These are phyloP conservation scores for Prunella fulvescens DNA, from an alignment of 2,113 vertebrate genomes.

Conservation along the genomic window DNA sequence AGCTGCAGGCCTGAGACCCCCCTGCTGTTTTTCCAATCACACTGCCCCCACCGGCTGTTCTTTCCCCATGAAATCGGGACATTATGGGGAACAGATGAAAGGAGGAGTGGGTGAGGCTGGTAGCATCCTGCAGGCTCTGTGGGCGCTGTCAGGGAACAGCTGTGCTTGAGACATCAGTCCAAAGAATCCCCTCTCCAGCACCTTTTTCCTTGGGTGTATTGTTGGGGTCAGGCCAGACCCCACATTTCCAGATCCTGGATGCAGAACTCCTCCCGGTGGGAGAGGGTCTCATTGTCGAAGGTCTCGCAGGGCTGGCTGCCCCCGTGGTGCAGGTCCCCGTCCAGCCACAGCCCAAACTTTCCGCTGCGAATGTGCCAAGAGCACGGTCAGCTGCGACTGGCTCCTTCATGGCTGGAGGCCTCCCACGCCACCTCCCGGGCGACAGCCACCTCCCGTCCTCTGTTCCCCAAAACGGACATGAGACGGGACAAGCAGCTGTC, in stretches of 20 bases:
- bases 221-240: constrained; percentile 71
- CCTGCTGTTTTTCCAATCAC: neutral
- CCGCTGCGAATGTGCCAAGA: constrained; percentile 66
- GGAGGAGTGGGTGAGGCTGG: neutral
- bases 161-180: rapidly evolving
- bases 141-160: neutral
- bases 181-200: neutral
- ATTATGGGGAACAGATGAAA: neutral
- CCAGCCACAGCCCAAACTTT: constrained; percentile 87
- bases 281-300: constrained; percentile 83
- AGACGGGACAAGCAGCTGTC: neutral
- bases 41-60: rapidly evolving
- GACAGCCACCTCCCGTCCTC: neutral
- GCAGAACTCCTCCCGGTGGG: constrained; percentile 79
- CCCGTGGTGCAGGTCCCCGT: constrained; percentile 81
- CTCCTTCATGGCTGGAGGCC: neutral
- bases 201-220: neutral
- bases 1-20: neutral
- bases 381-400: rapidly evolving
- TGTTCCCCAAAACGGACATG: neutral
- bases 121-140: rapidly evolving
- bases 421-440: neutral
- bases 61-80: neutral
- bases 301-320: constrained; percentile 86
- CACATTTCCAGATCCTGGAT: constrained; percentile 86